Base-by-base conservation (phyloP, 2,888 invertebrate genomes). In the Sisyra nigra region DNA sequence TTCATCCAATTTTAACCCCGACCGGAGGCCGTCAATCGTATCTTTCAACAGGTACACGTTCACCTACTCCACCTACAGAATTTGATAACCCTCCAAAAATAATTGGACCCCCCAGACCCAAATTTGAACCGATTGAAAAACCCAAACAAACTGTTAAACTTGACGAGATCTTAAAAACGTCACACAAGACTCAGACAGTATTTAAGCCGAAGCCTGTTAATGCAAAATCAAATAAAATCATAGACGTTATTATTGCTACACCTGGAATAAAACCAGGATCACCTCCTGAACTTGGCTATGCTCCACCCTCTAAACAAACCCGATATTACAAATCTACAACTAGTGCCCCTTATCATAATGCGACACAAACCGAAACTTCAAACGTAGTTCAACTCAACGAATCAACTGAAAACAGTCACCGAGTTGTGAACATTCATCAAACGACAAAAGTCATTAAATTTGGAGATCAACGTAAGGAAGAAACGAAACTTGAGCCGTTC, bases 331-430 rank as follows among this genome's bases (percentile, higher is more conserved):
- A 66, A 46, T 71, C 71, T 1, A 66, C 68, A 10, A 68, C 72
- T 1, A 69, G 71, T 9, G 59, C 67, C 10, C 74, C 72, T 1
- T 63, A 68, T 53, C 74, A 74, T 41, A 72, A 71, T 49, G 74
- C 76, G 1, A 63, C 76, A 40, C 76, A 76, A 39, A 74, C 75
- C 1, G 78, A 80, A 58, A 74, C 73, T 2, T 76, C 74, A 43
- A 79, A 79, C 51, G 69, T 72, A n/a, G 72, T 80, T 57, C 71
- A 76, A 51, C 76, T 79, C 66, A 72, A 77, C 48, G 80, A 80
- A 54, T 73, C 77, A 0, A 76, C 76, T 5, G 76, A 77, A 52
- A 73, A 67, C 30, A 71, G 71, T 19, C 68, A 74, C 50, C 67
- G 79, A 48, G 72, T 73, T 17, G 72, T 80, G 18, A 79, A 75